Base-by-base conservation (phyloP, 2,113 vertebrate genomes). In the Nycticorax nycticorax region DNA sequence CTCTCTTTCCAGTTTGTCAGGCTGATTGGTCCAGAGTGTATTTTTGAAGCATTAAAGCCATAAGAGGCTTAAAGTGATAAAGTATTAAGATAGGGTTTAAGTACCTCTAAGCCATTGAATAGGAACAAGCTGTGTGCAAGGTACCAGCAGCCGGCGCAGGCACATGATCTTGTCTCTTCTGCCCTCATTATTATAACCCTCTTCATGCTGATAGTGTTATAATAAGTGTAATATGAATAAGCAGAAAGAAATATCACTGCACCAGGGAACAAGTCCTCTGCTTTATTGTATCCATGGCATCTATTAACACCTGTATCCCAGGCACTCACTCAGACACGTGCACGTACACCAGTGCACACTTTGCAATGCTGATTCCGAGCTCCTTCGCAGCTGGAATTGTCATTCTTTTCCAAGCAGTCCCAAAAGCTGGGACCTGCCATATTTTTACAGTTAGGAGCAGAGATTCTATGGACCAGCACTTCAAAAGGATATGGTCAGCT, bases 31-130 rank as follows among this genome's bases (percentile, higher is more conserved):
- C 48, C 45, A 85, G 15, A 39, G 14, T 85, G 41, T 76, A 60
- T 93, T 96, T 96, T 76, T 88, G 11, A 92, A 91, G 66, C 45
- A 64, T 89, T 82, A 94, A 95, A 91, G 69, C 35, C 15, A 1
- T 88, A 95, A 96, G 92, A 90, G 19, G 72, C 75, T 95, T 96
- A 86, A 93, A 95, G 48, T 59, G 88, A 92, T 95, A 86, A 95
- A 88, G 68, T 71, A 92, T 88, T 86, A 63, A 37, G 72, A 67
- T 63, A 90, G 69, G 23, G 28, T 92, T 92, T 92, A 92, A 93
- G 85, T 71, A 59, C 41, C 62, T 92, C 83, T 96, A 85, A 96
- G 78, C 41, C 14, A 73, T 67, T 90, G 67, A 96, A 93, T 74
- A 93, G 75, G 90, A 96, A 88, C 95, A 92, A 86, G 92, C 96